Conservation (phyloP, 2,797 vertebrate species). For the Rhynchotus rufescens region DNA sequence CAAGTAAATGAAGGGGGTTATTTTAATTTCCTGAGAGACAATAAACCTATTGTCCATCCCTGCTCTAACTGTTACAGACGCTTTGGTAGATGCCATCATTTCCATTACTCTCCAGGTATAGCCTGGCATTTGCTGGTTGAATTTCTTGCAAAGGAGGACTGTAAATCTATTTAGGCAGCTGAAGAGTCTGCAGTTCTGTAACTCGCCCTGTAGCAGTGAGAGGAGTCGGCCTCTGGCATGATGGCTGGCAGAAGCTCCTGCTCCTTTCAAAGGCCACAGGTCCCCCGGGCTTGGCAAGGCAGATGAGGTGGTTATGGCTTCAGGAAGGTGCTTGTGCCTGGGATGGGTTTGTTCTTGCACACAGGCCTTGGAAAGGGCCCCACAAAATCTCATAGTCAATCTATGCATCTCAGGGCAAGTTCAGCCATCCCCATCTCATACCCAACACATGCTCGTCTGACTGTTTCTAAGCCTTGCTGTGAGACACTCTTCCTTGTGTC, state of each 20-base stretch:
- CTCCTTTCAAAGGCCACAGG: background rate
- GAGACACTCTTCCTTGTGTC: background rate
- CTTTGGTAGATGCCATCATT: background rate
- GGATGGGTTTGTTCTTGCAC: background rate
- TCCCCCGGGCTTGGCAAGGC: background rate
- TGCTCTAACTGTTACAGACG: background rate
- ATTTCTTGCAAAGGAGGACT: background rate
- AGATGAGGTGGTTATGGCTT: background rate
- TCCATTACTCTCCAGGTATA: background rate
- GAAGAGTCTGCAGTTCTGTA: background rate
- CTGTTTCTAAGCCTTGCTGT: background rate
- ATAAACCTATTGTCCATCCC: background rate
- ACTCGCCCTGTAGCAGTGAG: background rate
- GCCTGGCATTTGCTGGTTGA: background rate
- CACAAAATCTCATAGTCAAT: background rate
- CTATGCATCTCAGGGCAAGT: background rate
- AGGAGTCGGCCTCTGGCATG: background rate
- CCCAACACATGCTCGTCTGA: background rate
- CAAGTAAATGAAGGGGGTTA: background rate
- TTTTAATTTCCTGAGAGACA: conserved; percentile 11
- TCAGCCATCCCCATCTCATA: accelerated
- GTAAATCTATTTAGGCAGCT: background rate
- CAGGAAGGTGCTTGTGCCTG: background rate
- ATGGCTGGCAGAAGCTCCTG: background rate
- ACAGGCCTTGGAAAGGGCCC: background rate